phyloP scores from a whole-genome alignment of 1,140 invertebrate genomes.

The Tetraneura akinire region DNA sequence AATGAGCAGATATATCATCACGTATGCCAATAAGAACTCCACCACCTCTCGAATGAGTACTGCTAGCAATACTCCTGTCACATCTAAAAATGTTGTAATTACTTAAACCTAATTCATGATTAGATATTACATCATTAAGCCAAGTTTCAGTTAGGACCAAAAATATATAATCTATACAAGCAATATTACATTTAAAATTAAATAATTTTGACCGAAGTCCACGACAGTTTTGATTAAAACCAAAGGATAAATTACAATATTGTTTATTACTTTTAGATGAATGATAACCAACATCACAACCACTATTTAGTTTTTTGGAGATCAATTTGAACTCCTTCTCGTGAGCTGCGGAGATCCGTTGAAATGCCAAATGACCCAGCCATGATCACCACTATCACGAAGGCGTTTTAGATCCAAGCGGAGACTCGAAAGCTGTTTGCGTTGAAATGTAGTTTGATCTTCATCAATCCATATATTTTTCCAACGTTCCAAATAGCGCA shows the following conservation, averaged over 20 bases:
- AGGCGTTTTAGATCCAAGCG: neutral
- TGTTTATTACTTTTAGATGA: conserved; percentile 6
- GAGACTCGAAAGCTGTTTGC: neutral
- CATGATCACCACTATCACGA: neutral
- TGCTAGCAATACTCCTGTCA: too few relatives aligned
- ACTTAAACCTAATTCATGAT: too few relatives aligned
- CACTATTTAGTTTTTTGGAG: conserved; percentile 18
- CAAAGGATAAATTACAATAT: conserved; percentile 3
- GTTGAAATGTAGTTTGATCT: neutral
- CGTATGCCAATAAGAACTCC: conserved; percentile 6
- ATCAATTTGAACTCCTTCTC: neutral
- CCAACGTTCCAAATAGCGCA: neutral
- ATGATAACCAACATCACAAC: too few relatives aligned
- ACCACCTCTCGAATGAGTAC: neutral
- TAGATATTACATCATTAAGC: conserved; percentile 9
- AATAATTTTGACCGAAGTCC: conserved; percentile 4
- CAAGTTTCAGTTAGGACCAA: conserved; percentile 6
- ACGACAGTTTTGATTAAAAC: conserved; percentile 19
- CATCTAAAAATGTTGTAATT: too few relatives aligned
- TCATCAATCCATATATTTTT: neutral
- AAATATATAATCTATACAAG: too few relatives aligned
- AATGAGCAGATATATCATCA: neutral
- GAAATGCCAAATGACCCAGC: neutral
- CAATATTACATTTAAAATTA: too few relatives aligned
- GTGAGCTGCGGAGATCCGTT: neutral